A percentile compares a stretch with the other conserved stretches of the same genome.
These are phyloP conservation scores for Pangasius krempfi DNA, from an alignment of 2,797 vertebrate species.

Conservation along the genomic window DNA sequence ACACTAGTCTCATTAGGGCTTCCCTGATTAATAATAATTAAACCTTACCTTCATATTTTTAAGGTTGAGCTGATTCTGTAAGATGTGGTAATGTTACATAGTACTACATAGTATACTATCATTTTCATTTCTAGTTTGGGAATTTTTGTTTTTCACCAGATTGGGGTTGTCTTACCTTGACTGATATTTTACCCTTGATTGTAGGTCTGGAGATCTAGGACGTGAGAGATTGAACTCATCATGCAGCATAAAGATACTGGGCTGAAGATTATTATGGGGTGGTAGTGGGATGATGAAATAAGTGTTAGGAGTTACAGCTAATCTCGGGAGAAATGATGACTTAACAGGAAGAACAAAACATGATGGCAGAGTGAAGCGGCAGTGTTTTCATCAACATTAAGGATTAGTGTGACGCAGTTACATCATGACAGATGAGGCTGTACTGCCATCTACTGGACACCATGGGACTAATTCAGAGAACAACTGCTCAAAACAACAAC, in stretches of 20 bases:
- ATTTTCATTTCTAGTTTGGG: not conserved
- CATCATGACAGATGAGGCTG: not conserved
- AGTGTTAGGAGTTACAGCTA: slow-evolving; percentile 21
- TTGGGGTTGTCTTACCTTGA: slow-evolving; percentile 72
- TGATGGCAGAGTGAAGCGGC: not conserved
- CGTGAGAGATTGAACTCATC: slow-evolving; percentile 77
- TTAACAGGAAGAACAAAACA: slow-evolving; percentile 16
- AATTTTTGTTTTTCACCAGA: not conserved
- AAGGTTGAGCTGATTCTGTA: not conserved
- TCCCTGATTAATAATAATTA: not conserved
- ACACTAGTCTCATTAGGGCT: not conserved
- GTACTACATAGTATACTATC: not conserved
- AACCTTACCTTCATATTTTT: not conserved
- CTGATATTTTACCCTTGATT: slow-evolving; percentile 77
- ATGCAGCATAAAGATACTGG: slow-evolving; percentile 67
- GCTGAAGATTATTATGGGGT: slow-evolving; percentile 50
- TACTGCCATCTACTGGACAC: slow-evolving; percentile 28
- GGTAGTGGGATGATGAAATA: slow-evolving; percentile 28
- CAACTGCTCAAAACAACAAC: not conserved
- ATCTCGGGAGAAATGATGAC: not conserved
- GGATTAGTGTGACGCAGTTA: not conserved
- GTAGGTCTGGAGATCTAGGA: slow-evolving; percentile 79
- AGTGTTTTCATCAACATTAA: not conserved
- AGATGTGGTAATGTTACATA: not conserved
- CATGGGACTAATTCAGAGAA: not conserved